Evolutionary conservation across 2,888 invertebrate species (phyloP).

Genomic region (Macrosoma leucophasiata): DNA sequence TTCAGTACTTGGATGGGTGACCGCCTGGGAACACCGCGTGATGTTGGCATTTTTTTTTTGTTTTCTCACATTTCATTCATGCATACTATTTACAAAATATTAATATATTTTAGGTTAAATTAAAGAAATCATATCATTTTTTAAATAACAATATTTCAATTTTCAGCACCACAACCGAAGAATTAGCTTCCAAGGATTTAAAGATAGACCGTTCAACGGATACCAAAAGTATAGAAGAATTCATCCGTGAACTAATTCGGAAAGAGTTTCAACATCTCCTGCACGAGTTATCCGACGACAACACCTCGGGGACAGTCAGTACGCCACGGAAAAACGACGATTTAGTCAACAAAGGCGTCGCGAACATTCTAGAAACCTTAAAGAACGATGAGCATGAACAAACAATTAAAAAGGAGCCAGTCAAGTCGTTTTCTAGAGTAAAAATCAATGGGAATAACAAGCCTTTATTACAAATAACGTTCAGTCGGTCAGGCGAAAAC

Average conservation of each 20-base stretch:
- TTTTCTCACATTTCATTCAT: neutral
- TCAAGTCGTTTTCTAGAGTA: conserved; percentile 54
- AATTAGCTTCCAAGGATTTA: conserved; percentile 26
- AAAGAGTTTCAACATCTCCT: conserved; percentile 56
- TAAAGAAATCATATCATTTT: neutral
- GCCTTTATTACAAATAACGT: conserved; percentile 60
- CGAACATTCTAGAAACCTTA: conserved; percentile 51
- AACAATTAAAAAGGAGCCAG: conserved; percentile 34
- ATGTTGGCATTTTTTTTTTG: conserved; percentile 22
- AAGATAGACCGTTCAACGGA: conserved; percentile 60
- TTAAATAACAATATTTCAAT: neutral
- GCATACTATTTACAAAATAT: neutral
- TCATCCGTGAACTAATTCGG: conserved; percentile 56
- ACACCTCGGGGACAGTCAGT: conserved; percentile 25
- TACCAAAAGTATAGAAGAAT: conserved; percentile 59
- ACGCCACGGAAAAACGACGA: conserved; percentile 40
- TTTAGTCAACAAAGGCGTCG: conserved; percentile 48
- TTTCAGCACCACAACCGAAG: conserved; percentile 28
- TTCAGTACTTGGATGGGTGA: conserved; percentile 72
- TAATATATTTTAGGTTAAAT: neutral
- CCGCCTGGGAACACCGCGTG: conserved; percentile 31
- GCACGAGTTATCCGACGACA: conserved; percentile 50
- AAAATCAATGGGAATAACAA: conserved; percentile 68
- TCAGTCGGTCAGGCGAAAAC: conserved; percentile 54
- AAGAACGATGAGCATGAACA: conserved; percentile 34